Conservation (phyloP, 2,888 invertebrate genomes). For the Nudaria mundana region DNA sequence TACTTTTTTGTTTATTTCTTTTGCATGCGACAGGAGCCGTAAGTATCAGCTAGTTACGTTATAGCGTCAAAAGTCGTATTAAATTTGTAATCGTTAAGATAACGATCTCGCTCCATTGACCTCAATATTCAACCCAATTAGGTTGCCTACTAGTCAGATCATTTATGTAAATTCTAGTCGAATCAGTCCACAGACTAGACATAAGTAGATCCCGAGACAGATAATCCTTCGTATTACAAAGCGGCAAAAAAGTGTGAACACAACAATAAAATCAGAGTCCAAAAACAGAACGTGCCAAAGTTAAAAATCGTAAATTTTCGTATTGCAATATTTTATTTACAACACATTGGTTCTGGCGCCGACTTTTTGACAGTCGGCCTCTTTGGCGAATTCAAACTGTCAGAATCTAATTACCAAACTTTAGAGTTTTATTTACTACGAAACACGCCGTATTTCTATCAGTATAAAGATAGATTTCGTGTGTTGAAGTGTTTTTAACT, state of each 20-base stretch:
- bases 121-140: no score
- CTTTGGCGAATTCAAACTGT: constrained; percentile 74
- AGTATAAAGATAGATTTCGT: constrained; percentile 33
- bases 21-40: no score
- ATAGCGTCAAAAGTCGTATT: no score
- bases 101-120: no score
- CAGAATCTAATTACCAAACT: constrained; percentile 76
- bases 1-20: no score
- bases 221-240: constrained; percentile 9
- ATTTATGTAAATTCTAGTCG: constrained; percentile 5
- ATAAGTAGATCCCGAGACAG: constrained; percentile 11
- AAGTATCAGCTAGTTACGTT: no score
- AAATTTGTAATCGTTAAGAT: no score
- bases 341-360: constrained; percentile 67
- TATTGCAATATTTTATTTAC: constrained; percentile 64
- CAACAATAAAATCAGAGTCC: constrained; percentile 19
- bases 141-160: no score
- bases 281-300: constrained; percentile 42
- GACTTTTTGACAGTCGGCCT: constrained; percentile 74
- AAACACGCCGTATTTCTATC: constrained; percentile 24
- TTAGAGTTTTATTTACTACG: constrained; percentile 27
- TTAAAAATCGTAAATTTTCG: constrained; percentile 52
- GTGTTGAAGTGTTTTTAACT: constrained; percentile 12
- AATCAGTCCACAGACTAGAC: constrained; percentile 8
- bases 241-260: constrained; percentile 17